phyloP scores from a whole-genome alignment of 1,140 invertebrate genomes.

The Formica selysi region DNA sequence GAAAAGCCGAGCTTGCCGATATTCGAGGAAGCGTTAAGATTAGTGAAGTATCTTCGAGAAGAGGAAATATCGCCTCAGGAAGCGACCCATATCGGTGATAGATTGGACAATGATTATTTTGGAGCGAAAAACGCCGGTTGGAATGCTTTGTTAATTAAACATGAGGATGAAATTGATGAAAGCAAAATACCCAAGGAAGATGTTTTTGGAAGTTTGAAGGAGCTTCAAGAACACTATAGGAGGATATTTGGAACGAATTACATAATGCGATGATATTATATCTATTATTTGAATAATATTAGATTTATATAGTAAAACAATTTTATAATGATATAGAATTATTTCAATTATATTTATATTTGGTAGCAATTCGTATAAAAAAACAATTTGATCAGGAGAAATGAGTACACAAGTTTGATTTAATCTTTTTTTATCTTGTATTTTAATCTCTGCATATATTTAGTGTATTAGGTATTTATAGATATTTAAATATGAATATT shows the following conservation, averaged over 20 bases:
- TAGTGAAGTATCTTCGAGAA: slow-evolving; percentile 77
- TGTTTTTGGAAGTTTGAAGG: slow-evolving; percentile 75
- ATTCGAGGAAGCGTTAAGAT: slow-evolving; percentile 90
- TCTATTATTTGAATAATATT: slow-evolving; percentile 1
- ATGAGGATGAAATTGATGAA: slow-evolving; percentile 50
- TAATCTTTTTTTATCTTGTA: no score
- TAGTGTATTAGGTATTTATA: no score
- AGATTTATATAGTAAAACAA: not conserved
- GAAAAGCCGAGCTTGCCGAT: slow-evolving; percentile 92
- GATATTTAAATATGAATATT: no score
- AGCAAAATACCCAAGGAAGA: slow-evolving; percentile 47
- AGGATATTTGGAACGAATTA: slow-evolving; percentile 30
- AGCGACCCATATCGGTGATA: slow-evolving; percentile 94
- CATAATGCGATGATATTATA: not conserved
- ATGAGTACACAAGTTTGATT: no score
- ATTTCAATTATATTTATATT: not conserved
- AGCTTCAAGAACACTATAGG: slow-evolving; percentile 75
- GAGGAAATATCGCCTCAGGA: slow-evolving; percentile 86
- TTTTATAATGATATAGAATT: no score
- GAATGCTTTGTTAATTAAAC: slow-evolving; percentile 89
- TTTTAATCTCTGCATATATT: no score
- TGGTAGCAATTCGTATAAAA: not conserved
- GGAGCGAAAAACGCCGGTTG: slow-evolving; percentile 92
- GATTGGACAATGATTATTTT: slow-evolving; percentile 91
- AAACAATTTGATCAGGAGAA: not conserved